Conservation (phyloP, 1,140 invertebrate species). For the Hormaphis cornu region DNA sequence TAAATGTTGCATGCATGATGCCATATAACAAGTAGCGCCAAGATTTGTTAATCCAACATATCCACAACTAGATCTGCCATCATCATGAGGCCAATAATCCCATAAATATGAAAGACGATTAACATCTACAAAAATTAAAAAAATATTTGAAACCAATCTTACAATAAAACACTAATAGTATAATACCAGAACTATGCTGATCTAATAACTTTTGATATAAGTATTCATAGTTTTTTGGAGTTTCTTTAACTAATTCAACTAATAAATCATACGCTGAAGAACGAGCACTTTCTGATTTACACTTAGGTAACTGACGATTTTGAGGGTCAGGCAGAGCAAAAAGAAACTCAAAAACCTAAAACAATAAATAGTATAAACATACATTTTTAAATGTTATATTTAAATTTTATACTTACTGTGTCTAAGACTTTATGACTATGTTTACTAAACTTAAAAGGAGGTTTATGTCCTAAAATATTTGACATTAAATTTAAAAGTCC, state of each 20-base stretch:
- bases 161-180: slow-evolving; percentile 17
- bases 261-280: slow-evolving; percentile 83
- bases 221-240: slow-evolving; percentile 74
- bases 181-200: slow-evolving; percentile 72
- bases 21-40: slow-evolving; percentile 94
- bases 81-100: slow-evolving; percentile 96
- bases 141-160: neutral
- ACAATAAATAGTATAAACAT: slow-evolving; percentile 31
- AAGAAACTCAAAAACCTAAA: slow-evolving; percentile 71
- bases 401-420: slow-evolving; percentile 44
- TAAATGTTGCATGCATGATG: slow-evolving; percentile 90
- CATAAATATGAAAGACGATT: slow-evolving; percentile 74
- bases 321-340: slow-evolving; percentile 80
- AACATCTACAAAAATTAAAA: slow-evolving; percentile 51
- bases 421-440: slow-evolving; percentile 63
- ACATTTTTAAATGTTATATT: neutral
- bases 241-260: slow-evolving; percentile 73
- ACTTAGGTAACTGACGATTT: slow-evolving; percentile 78
- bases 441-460: slow-evolving; percentile 71
- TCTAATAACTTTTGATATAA: slow-evolving; percentile 70
- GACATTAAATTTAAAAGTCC: slow-evolving; percentile 78
- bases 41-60: slow-evolving; percentile 90
- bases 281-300: slow-evolving; percentile 78
- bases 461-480: slow-evolving; percentile 77
- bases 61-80: slow-evolving; percentile 83